phyloP scores from a whole-genome alignment of 2,797 vertebrate species.

The Rhinichthys osculus region DNA sequence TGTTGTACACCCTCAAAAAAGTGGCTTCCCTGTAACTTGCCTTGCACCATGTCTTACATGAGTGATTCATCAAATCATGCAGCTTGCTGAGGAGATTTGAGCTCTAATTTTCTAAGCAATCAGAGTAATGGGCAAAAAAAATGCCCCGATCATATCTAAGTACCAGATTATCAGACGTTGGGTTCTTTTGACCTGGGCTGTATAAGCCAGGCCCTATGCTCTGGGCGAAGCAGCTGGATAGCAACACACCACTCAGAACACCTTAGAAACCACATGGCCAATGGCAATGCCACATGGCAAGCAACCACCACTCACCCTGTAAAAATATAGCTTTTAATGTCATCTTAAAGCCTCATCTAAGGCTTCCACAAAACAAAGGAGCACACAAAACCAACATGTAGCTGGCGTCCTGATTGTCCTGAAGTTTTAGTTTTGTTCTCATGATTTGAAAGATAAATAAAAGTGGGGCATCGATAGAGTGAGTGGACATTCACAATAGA shows the following conservation, averaged over 20 bases:
- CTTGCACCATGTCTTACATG: background rate
- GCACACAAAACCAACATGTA: background rate
- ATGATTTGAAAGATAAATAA: conserved; percentile 44
- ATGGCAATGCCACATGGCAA: conserved; percentile 5
- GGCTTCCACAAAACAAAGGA: background rate
- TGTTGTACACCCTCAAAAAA: background rate
- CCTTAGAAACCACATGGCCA: background rate
- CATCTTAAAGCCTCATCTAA: background rate
- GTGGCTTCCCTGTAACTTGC: background rate
- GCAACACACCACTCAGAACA: conserved; percentile 3
- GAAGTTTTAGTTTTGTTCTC: conserved; percentile 23
- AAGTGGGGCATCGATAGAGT: conserved; percentile 46
- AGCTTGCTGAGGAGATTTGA: background rate
- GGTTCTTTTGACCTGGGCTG: background rate
- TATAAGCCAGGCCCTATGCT: background rate
- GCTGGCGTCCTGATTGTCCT: background rate
- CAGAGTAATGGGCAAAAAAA: background rate
- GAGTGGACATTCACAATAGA: conserved; percentile 55
- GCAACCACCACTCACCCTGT: background rate
- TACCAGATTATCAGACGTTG: background rate
- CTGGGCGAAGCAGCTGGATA: background rate
- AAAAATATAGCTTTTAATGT: background rate
- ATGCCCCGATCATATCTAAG: background rate
- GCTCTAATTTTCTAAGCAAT: background rate
- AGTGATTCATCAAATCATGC: background rate